Base-by-base conservation (phyloP, 2,113 vertebrate species). In the Indicator indicator region DNA sequence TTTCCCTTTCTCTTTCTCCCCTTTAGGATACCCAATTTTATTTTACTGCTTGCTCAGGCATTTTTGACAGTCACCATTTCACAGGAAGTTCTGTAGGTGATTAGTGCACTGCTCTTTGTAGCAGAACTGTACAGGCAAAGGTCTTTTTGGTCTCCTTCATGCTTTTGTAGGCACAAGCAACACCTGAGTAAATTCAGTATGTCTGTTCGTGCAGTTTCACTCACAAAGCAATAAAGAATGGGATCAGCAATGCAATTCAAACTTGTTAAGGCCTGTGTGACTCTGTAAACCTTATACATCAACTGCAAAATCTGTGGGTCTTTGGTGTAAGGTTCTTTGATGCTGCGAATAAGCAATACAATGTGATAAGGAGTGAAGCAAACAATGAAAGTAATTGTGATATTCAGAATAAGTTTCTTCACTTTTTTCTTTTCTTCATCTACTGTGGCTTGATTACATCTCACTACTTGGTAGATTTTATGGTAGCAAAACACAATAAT, bases 151-250 rank as follows among this genome's bases (percentile, higher is more conserved):
- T 65, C 42, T 36, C 59, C 73, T 54, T 80, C 17, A 42, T 0
- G 13, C 5, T 52, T 88, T 32, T 0, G 88, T 18, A 62, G 23
- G 28, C 78, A 88, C 21, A 92, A 86, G 65, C 91, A 97, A 75
- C 93, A 91, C n/a, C 82, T 97, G 55, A 99, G 40, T n/a, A 98
- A 62, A 74, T 94, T 98, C 91, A 89, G 94, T 65, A 98, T 89
- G 36, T 98, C 98, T 32, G 95, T 95, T 81, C 97, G 97, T 63
- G 98, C 98, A 14, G 95, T 97, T 94, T 97, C 98, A 23, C 98
- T 99, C 40, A 98, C 97, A 86, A 99, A 98, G 88, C 99, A 99
- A 92, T 99, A 99, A 55, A 99, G 97, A 63, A 99, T 85, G 6
- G 99, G 99, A 72, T 99, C 98, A 0, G 97, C 98, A 12, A 99